Evolutionary conservation across 2,113 vertebrate genomes (phyloP).

Genomic region (Seriola dumerili): DNA sequence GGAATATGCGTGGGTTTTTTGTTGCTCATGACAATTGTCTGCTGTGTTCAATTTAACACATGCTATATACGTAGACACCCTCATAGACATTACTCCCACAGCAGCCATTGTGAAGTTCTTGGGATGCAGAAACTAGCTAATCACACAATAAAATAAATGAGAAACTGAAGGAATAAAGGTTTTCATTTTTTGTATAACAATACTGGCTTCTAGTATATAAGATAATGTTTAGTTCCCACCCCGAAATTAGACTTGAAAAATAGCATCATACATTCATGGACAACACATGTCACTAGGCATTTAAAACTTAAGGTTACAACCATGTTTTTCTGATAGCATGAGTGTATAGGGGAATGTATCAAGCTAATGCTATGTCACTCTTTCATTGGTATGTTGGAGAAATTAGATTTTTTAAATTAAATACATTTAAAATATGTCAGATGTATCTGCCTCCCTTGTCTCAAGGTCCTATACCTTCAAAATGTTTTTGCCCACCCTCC

Average conservation of each 20-base stretch:
- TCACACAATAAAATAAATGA: neutral
- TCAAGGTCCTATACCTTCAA: too few relatives aligned
- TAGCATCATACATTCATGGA: neutral
- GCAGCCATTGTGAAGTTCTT: slow-evolving; percentile 41
- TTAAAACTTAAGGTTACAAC: neutral
- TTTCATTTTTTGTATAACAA: neutral
- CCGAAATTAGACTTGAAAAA: neutral
- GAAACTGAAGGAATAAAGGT: neutral
- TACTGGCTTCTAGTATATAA: neutral
- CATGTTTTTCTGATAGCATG: neutral
- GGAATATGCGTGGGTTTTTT: neutral
- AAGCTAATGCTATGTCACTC: neutral
- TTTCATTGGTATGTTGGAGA: neutral
- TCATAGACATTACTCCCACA: slow-evolving; percentile 57
- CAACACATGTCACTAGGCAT: neutral
- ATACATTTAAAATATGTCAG: neutral
- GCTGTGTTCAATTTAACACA: neutral
- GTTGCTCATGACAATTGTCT: slow-evolving; percentile 7
- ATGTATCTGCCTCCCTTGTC: too few relatives aligned
- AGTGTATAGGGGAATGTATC: too few relatives aligned
- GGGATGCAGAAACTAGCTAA: neutral
- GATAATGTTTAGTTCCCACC: neutral
- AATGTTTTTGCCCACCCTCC: too few relatives aligned
- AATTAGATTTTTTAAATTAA: neutral
- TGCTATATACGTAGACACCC: neutral